Evolutionary conservation across 1,140 invertebrate species (phyloP), one percentile per base, ranked within the genome.

Genomic region (Lutraria rhynchaena): DNA sequence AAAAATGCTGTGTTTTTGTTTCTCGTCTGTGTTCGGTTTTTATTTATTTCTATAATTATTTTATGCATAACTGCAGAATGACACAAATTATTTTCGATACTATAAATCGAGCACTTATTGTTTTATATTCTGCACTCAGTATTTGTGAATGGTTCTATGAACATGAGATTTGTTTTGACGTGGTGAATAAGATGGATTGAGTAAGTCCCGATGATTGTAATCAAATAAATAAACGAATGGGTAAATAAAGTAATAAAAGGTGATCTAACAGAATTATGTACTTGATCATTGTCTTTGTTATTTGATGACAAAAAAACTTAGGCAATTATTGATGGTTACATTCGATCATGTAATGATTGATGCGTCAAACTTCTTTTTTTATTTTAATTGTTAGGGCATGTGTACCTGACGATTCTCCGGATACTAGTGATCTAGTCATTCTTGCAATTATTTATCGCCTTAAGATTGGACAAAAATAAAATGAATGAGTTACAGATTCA

Each of bases 11-110:
- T 29, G 19, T 51, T 41, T 5, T 41, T 41, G n/a, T n/a, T 41
- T 41, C 15, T 41, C 37, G 37, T 41, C 37, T 41, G 15, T 41
- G 5, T 7, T 15, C 15, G 5, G 37, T 15, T 41, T 41, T 41
- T 41, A 41, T 41, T 41, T 41, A 41, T 41, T 41, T 41, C n/a
- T n/a, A n/a, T n/a, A n/a, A n/a, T n/a, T n/a, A 24, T n/a, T n/a
- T 65, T 65, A 15, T 22, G 44, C 11, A 11, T 41, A 15, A 41
- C 37, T n/a, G 63, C 63, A 67, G 63, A 67, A 41, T 67, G 63
- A 67, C 63, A 67, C 63, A 67, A 67, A 67, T 27, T n/a, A n/a
- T n/a, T n/a, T 27, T 51, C 63, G 63, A 67, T 67, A 19, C 44
- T 67, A 29, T 67, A 67, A 67, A 67, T 67, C 63, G 63, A 67